phyloP scores from a whole-genome alignment of 2,113 vertebrate species.

The Marmota monax region DNA sequence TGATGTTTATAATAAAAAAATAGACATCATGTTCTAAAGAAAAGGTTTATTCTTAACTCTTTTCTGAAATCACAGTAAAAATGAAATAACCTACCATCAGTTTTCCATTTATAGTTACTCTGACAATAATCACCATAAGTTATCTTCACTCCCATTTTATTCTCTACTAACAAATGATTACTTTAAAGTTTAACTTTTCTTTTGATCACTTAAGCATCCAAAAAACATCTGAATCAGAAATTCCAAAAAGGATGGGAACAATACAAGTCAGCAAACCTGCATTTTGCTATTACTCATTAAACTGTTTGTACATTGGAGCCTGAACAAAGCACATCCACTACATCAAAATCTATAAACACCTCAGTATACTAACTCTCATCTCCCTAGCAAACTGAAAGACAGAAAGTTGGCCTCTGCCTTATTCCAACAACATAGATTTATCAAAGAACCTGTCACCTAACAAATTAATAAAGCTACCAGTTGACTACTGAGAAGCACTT shows the following conservation, averaged over 20 bases:
- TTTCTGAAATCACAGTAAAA: constrained; percentile 61
- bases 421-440: background rate
- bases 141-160: constrained; percentile 18
- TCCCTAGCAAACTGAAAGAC: background rate
- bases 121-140: constrained; percentile 13
- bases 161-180: constrained; percentile 58
- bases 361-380: constrained; percentile 17
- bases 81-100: constrained; percentile 53
- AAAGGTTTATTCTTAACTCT: constrained; percentile 49
- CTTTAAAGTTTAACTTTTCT: constrained; percentile 69
- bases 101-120: constrained; percentile 36
- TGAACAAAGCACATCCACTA: constrained; percentile 58
- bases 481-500: background rate
- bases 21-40: constrained; percentile 33
- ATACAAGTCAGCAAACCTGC: constrained; percentile 52
- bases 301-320: background rate
- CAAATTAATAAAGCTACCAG: constrained; percentile 4
- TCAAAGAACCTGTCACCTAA: background rate
- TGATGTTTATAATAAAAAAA: background rate
- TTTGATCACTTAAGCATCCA: constrained; percentile 57
- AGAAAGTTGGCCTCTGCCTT: background rate
- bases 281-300: constrained; percentile 70
- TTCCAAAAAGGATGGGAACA: background rate
- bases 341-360: constrained; percentile 57
- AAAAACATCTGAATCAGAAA: constrained; percentile 62